These are phyloP conservation scores for Oligia latruncula DNA, from an alignment of 2,888 invertebrate species.

Conservation along the genomic window DNA sequence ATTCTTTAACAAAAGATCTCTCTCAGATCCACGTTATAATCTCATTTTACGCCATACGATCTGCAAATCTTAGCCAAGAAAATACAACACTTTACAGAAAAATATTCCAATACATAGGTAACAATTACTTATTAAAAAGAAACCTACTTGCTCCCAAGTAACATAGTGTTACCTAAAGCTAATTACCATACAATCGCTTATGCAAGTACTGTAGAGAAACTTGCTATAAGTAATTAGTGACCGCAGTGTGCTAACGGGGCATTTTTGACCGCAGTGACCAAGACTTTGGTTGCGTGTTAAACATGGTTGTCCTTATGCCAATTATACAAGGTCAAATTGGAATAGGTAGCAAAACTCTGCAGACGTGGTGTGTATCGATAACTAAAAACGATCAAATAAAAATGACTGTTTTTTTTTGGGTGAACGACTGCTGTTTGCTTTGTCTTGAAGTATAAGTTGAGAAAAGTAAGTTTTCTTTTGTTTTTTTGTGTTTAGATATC, in stretches of 20 bases:
- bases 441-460: neutral
- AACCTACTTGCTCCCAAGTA: constrained; percentile 21
- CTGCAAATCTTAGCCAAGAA: neutral
- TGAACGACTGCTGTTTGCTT: neutral
- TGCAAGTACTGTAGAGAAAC: constrained; percentile 42
- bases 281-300: constrained; percentile 4
- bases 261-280: constrained; percentile 22
- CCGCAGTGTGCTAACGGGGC: constrained; percentile 11
- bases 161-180: constrained; percentile 48
- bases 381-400: neutral
- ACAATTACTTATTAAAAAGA: constrained; percentile 48
- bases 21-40: neutral
- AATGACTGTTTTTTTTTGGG: neutral
- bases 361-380: neutral
- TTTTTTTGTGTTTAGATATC: too few species aligned
- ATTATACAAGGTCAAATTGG: neutral
- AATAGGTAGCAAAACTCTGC: neutral
- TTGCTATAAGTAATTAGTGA: constrained; percentile 53
- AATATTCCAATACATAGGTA: constrained; percentile 37
- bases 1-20: neutral
- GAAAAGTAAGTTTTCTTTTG: neutral
- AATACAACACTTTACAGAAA: constrained; percentile 27
- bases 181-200: constrained; percentile 63
- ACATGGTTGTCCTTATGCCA: neutral
- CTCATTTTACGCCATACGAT: neutral